Conservation (phyloP, 2,797 vertebrate genomes). For the Parambassis ranga region DNA sequence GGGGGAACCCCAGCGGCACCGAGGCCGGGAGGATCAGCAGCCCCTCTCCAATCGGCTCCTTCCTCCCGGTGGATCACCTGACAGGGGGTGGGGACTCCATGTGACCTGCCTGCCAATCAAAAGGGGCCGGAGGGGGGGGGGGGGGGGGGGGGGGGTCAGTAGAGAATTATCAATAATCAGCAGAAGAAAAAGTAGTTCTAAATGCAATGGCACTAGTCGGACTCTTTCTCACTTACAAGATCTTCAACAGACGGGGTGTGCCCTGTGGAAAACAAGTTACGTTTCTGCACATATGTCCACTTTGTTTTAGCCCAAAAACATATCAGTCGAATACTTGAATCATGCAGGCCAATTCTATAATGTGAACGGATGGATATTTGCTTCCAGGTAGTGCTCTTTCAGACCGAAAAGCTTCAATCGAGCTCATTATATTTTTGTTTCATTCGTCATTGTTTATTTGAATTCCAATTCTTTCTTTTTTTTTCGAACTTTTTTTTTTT, state of each 20-base stretch:
- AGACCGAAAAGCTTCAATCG: conserved; percentile 86
- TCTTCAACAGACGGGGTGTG: conserved; percentile 83
- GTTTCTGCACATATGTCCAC: conserved; percentile 98
- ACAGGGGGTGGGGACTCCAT: conserved; percentile 93
- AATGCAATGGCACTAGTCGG: conserved; percentile 90
- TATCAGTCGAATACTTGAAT: conserved; percentile 99
- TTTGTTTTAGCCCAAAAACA: conserved; percentile 99
- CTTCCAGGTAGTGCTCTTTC: conserved; percentile 98
- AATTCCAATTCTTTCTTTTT: conserved; percentile 81
- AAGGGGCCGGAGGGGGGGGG: conserved; percentile 50
- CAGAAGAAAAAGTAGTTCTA: conserved; percentile 69
- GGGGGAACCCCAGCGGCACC: conserved; percentile 88
- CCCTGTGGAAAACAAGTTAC: conserved; percentile 95
- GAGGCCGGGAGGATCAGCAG: conserved; percentile 90
- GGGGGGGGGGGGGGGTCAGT: conserved; percentile 69
- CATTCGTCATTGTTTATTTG: conserved; percentile 89
- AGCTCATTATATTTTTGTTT: conserved; percentile 89
- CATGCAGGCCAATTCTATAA: conserved; percentile 99
- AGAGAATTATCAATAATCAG: conserved; percentile 74
- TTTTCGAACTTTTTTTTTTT: conserved; percentile 45
- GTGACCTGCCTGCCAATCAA: conserved; percentile 77
- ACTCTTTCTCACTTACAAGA: conserved; percentile 89
- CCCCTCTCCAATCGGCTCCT: conserved; percentile 93
- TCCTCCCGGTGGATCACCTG: conserved; percentile 98
- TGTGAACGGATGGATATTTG: conserved; percentile 99